Base-by-base conservation (phyloP, 1,140 invertebrate genomes). In the Macrotrachela quadricornifera region DNA sequence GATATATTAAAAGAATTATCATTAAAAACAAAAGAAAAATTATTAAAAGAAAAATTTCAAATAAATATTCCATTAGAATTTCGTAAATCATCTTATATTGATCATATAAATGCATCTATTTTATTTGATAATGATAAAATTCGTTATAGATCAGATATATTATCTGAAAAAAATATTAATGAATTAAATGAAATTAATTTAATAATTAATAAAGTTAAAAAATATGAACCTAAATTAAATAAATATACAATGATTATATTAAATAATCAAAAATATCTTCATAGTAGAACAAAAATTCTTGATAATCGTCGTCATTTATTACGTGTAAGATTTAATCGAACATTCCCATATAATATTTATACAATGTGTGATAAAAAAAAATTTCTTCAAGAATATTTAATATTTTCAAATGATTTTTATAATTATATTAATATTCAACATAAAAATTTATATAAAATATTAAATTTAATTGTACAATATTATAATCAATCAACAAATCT, bases 131-230 rank as follows among this genome's bases (percentile, higher is more conserved):
- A 16, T n/a, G 36, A 30, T n/a, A n/a, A 36, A 30, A 41, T 50
- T 10, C 21, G 49, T 1, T 50, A 50, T 36, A 44, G 49, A 50
- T 21, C 43, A 36, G 49, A 50, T 50, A 44, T 50, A 9, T 39
- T 50, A 50, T 10, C 12, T 1, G 41, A 43, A 10, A 36, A 50
- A 8, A 43, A 30, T 37, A 3, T 14, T 30, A 39, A 48, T 6
- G 51, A 30, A 16, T 53, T 53, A 14, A 12, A 53, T 16, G 46
- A 53, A 39, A 46, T 53, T n/a, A n/a, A n/a, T n/a, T n/a, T n/a
- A n/a, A n/a, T n/a, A n/a, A n/a, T n/a, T n/a, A n/a, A n/a, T n/a
- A n/a, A n/a, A n/a, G n/a, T n/a, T n/a, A n/a, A n/a, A n/a, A n/a
- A n/a, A n/a, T n/a, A n/a, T n/a, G n/a, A n/a, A n/a, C n/a, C n/a